These are phyloP conservation scores for Thrips palmi DNA, from an alignment of 1,140 invertebrate species.

Conservation along the genomic window DNA sequence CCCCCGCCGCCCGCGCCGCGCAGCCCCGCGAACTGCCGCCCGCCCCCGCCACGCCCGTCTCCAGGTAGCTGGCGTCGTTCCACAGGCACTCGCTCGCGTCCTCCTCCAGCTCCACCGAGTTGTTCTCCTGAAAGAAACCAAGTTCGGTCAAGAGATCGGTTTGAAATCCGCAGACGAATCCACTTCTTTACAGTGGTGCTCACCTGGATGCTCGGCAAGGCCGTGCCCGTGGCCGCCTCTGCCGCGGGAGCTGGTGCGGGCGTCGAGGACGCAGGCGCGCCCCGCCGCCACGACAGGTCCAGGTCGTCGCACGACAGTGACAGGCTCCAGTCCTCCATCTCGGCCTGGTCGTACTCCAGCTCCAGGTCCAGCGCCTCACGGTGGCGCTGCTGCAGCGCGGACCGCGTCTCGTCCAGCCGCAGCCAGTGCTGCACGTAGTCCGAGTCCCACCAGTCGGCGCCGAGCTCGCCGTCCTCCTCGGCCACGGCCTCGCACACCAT, in stretches of 20 bases:
- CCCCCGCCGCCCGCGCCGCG: background rate
- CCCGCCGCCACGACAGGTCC: conserved; percentile 25
- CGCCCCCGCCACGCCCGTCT: background rate
- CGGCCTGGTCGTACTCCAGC: conserved; percentile 50
- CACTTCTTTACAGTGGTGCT: too few relatives aligned
- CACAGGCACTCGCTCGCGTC: conserved; percentile 52
- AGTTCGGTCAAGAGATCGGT: too few relatives aligned
- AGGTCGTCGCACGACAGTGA: conserved; percentile 47
- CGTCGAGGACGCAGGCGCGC: background rate
- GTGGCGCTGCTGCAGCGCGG: conserved; percentile 39
- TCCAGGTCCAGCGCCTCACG: conserved; percentile 45
- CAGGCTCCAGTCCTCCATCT: conserved; percentile 64
- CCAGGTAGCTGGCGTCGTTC: conserved; percentile 42
- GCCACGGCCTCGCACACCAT: background rate
- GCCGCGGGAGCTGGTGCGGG: too few relatives aligned
- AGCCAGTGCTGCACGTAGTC: conserved; percentile 60
- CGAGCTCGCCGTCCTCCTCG: conserved; percentile 6
- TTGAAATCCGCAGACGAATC: too few relatives aligned
- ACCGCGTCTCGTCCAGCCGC: conserved; percentile 43
- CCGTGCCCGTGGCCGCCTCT: conserved; percentile 29
- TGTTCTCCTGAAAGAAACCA: too few relatives aligned
- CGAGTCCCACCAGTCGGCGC: conserved; percentile 38
- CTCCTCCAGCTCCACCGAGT: conserved; percentile 47
- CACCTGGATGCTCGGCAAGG: conserved; percentile 49
- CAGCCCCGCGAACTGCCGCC: too few relatives aligned